phyloP scores from a whole-genome alignment of 1,140 invertebrate species.

The Gryllus bimaculatus region DNA sequence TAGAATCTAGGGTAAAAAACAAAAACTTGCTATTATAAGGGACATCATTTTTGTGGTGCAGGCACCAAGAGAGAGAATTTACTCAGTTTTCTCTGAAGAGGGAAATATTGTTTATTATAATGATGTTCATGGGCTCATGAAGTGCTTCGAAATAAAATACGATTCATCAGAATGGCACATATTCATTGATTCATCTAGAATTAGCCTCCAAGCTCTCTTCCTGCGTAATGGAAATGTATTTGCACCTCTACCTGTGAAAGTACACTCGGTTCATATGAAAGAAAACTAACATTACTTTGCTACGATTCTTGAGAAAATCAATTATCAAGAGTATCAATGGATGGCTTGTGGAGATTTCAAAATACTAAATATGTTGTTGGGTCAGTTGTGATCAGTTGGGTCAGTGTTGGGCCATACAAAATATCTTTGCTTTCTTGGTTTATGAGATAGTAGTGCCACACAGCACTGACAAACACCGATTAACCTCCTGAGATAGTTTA shows the following conservation, averaged over 20 bases:
- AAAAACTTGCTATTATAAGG: slow-evolving; percentile 21
- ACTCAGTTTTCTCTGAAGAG: slow-evolving; percentile 22
- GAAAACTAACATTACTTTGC: slow-evolving; percentile 14
- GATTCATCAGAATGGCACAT: slow-evolving; percentile 22
- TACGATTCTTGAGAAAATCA: background rate
- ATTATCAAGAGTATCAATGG: slow-evolving; percentile 17
- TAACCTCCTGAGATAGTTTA: slow-evolving; percentile 30
- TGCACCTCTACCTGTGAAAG: slow-evolving; percentile 18
- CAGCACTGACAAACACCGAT: slow-evolving; percentile 28
- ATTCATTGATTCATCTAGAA: slow-evolving; percentile 25
- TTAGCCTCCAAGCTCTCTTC: slow-evolving; percentile 23
- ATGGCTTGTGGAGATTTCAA: slow-evolving; percentile 14
- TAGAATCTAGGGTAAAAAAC: slow-evolving; percentile 24
- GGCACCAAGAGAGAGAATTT: slow-evolving; percentile 19
- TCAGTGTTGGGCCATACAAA: slow-evolving; percentile 10
- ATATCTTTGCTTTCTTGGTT: slow-evolving; percentile 28
- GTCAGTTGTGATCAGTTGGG: slow-evolving; percentile 7
- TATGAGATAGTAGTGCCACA: slow-evolving; percentile 35
- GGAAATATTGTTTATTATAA: slow-evolving; percentile 21
- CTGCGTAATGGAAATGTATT: slow-evolving; percentile 24
- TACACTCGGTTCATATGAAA: slow-evolving; percentile 14
- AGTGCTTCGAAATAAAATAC: slow-evolving; percentile 27
- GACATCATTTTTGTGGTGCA: slow-evolving; percentile 18
- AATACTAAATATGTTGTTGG: slow-evolving; percentile 15
- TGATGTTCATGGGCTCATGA: slow-evolving; percentile 24